Base-by-base conservation (phyloP, 2,888 invertebrate species). In the Eilema caniola region DNA sequence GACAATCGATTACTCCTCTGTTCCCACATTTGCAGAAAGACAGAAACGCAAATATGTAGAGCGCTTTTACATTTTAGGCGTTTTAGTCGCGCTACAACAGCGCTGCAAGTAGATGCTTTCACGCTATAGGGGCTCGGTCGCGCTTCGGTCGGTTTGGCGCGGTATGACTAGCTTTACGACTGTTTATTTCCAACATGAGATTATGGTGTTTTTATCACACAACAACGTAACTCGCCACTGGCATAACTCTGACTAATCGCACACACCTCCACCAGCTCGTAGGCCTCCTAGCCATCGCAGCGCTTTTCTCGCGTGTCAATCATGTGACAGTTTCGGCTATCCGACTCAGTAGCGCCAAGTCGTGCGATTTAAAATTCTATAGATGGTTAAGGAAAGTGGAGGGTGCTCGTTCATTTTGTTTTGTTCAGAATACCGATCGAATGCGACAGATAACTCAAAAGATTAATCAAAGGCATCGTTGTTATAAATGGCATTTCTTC, bases 401-500 rank as follows among this genome's bases (percentile, higher is more conserved):
- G 23, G 23, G 25, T 11, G 23, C 31, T 31, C 62, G 63, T 67
- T 74, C 60, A 61, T 76, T 73, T 71, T 70, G 62, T 76, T 73
- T 71, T 70, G 31, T 53, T 41, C 24, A 53, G 53, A 63, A 60
- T 37, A 25, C 59, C 66, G 72, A 80, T 76, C 80, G 71, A 71
- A 73, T 67, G 56, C 69, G 77, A 77, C 80, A 76, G 80, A 77
- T 84, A 84, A 79, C 82, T 82, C 83, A 79, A 79, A 83, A 87
- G 87, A 89, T 88, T 88, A 86, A n/a, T n/a, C n/a, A n/a, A n/a
- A 86, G 85, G 82, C 84, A 81, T 81, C 73, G 77, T 37, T 71
- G 80, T 88, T 86, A 89, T 83, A 87, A 88, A 89, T 87, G 85
- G 81, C 78, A 77, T 85, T 86, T 85, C 81, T 85, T 84, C 80